These are phyloP conservation scores for Thunnus maccoyii DNA, from an alignment of 2,113 vertebrate species.

Conservation along the genomic window DNA sequence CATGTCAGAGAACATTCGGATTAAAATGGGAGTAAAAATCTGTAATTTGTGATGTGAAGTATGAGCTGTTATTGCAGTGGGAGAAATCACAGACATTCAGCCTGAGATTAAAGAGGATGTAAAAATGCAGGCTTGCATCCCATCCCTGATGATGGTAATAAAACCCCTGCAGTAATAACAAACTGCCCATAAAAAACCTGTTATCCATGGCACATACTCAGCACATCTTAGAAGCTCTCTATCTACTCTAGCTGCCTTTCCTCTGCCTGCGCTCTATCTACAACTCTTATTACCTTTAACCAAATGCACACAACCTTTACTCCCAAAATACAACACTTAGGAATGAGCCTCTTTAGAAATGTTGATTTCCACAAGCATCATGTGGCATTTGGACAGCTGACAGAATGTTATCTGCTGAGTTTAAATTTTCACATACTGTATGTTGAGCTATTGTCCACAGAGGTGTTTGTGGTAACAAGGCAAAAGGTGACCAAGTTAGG, in stretches of 20 bases:
- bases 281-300: slow-evolving; percentile 10
- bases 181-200: slow-evolving; percentile 76
- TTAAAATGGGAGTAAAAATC: slow-evolving; percentile 15
- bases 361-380: background rate
- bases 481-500: background rate
- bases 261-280: slow-evolving; percentile 2
- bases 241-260: slow-evolving; percentile 9
- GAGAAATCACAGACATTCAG: slow-evolving; percentile 67
- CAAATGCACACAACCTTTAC: background rate
- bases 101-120: slow-evolving; percentile 68
- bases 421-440: background rate
- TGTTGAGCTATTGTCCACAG: too few relatives aligned
- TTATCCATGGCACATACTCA: slow-evolving; percentile 69
- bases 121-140: slow-evolving; percentile 75
- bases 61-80: slow-evolving; percentile 43
- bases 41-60: slow-evolving; percentile 45
- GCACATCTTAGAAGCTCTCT: slow-evolving; percentile 65
- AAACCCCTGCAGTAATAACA: slow-evolving; percentile 72
- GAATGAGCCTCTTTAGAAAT: background rate
- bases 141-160: slow-evolving; percentile 76
- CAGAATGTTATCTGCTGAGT: background rate
- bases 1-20: background rate
- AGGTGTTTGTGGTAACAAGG: background rate
- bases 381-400: background rate
- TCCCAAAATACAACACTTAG: background rate